phyloP scores from a whole-genome alignment of 2,797 vertebrate species.

The Streptopelia turtur region DNA sequence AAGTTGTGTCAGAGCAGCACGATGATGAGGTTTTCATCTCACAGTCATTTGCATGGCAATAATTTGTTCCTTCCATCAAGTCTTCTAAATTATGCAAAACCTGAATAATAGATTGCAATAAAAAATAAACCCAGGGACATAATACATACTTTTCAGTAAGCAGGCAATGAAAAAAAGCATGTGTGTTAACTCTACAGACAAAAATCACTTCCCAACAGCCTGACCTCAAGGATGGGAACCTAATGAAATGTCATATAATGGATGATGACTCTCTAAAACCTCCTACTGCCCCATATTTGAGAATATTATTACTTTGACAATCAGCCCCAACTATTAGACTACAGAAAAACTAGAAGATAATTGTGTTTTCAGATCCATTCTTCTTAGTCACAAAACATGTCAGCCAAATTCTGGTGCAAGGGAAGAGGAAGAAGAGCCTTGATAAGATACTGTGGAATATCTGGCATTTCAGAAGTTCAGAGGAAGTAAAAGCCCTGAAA shows the following conservation, averaged over 20 bases:
- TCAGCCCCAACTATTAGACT: background rate
- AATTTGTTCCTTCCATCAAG: conserved; percentile 18
- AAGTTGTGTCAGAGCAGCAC: background rate
- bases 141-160: conserved; percentile 17
- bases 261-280: background rate
- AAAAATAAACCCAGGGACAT: background rate
- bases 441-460: background rate
- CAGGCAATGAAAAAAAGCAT: background rate
- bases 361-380: background rate
- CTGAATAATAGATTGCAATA: background rate
- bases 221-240: background rate
- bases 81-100: conserved; percentile 29
- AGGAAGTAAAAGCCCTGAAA: background rate
- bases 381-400: background rate
- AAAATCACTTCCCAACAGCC: background rate
- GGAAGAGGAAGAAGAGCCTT: background rate
- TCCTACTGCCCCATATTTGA: background rate
- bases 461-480: background rate
- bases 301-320: background rate
- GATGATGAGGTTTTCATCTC: conserved; percentile 28
- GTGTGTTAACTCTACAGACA: background rate
- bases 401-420: background rate
- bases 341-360: background rate
- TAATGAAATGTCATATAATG: background rate
- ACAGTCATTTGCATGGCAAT: conserved; percentile 19